Percentiles rank a stretch among this genome's conserved stretches.
Evolutionary conservation across 2,888 invertebrate genomes (phyloP).

Genomic region (Tribolium freemani): DNA sequence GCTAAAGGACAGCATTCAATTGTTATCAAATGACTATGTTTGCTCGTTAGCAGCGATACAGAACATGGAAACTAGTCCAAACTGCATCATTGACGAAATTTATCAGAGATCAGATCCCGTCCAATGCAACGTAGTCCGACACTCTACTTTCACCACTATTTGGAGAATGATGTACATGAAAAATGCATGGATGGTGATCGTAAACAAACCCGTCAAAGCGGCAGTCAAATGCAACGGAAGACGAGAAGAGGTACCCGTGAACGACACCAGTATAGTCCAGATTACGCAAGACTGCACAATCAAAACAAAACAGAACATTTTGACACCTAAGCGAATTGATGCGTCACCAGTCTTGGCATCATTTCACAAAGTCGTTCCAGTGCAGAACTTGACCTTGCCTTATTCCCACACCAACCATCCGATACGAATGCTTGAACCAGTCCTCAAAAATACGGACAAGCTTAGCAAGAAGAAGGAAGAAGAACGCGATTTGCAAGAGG

Average conservation of each 20-base stretch:
- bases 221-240: background rate
- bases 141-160: background rate
- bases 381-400: too few relatives aligned
- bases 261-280: background rate
- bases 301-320: background rate
- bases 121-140: background rate
- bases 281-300: background rate
- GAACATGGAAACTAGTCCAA: background rate
- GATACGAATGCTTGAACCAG: too few relatives aligned
- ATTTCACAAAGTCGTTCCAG: too few relatives aligned
- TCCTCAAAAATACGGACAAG: too few relatives aligned
- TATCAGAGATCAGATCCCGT: background rate
- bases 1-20: background rate
- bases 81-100: background rate
- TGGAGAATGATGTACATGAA: background rate
- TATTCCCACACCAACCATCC: too few relatives aligned
- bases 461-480: too few relatives aligned
- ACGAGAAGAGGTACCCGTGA: background rate
- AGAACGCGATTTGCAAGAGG: too few relatives aligned
- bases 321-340: too few relatives aligned
- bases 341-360: too few relatives aligned
- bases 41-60: background rate
- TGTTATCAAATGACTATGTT: background rate
- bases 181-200: background rate
- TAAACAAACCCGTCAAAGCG: background rate